Conservation (phyloP, 2,797 vertebrate species). For the Cygnus olor region DNA sequence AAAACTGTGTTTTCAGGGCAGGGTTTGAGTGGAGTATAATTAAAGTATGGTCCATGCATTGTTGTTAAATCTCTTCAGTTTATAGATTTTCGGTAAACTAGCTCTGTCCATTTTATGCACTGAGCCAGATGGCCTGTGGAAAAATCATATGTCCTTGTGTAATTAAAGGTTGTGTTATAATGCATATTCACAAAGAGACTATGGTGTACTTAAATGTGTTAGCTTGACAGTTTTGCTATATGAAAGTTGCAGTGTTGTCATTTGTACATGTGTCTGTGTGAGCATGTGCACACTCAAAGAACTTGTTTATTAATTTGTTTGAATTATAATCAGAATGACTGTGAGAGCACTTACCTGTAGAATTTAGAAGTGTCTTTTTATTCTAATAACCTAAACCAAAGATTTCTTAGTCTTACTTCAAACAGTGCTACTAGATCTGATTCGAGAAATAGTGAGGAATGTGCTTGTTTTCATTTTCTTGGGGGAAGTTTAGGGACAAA, state of each 20-base stretch:
- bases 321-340: not conserved
- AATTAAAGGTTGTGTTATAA: constrained; percentile 36
- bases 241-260: fast-evolving
- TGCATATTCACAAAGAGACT: constrained; percentile 8
- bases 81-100: not conserved
- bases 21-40: not conserved
- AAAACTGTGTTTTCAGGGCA: not conserved
- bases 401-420: not conserved
- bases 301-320: not conserved
- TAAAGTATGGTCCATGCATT: not conserved
- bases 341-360: not conserved
- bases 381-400: not conserved
- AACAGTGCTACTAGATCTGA: not conserved
- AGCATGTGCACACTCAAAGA: not conserved
- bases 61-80: not conserved
- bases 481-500: not conserved
- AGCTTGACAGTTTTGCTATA: not conserved
- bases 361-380: not conserved
- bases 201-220: not conserved
- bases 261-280: not conserved
- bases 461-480: not conserved
- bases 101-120: not conserved
- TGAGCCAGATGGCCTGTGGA: not conserved
- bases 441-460: not conserved
- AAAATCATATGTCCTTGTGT: constrained; percentile 17